A percentile compares a stretch with the other conserved stretches of the same genome.
phyloP scores from a whole-genome alignment of 2,113 vertebrate genomes.

The Gopherus flavomarginatus region DNA sequence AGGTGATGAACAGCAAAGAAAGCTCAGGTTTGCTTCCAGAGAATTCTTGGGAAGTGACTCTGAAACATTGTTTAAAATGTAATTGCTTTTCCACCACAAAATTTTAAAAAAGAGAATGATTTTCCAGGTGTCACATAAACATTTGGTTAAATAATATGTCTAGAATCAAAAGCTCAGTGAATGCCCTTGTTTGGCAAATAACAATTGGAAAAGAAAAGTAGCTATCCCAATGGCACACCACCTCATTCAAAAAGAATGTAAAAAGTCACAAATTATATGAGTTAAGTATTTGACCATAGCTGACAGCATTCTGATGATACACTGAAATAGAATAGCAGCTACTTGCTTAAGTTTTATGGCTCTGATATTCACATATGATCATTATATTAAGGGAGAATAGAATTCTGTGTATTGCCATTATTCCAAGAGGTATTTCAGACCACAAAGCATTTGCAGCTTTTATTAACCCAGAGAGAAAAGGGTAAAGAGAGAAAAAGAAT shows the following conservation, averaged over 20 bases:
- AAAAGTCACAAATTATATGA: not conserved
- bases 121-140: conserved; percentile 70
- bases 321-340: not conserved
- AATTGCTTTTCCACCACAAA: conserved; percentile 67
- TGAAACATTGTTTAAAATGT: conserved; percentile 14
- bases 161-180: conserved; percentile 32
- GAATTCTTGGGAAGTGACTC: conserved; percentile 49
- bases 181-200: conserved; percentile 26
- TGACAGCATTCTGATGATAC: not conserved
- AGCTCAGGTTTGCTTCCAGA: conserved; percentile 17
- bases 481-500: not conserved
- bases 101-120: conserved; percentile 33
- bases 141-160: conserved; percentile 41
- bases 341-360: not conserved
- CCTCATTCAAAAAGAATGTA: conserved; percentile 32
- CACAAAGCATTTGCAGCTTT: not conserved
- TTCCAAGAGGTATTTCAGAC: not conserved
- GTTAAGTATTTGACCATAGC: not conserved
- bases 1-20: conserved; percentile 34
- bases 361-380: not conserved
- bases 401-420: not conserved
- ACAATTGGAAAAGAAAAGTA: not conserved
- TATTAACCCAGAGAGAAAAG: not conserved
- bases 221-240: not conserved
- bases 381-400: not conserved